phyloP scores from a whole-genome alignment of 2,113 vertebrate species.

The Craseonycteris thonglongyai region DNA sequence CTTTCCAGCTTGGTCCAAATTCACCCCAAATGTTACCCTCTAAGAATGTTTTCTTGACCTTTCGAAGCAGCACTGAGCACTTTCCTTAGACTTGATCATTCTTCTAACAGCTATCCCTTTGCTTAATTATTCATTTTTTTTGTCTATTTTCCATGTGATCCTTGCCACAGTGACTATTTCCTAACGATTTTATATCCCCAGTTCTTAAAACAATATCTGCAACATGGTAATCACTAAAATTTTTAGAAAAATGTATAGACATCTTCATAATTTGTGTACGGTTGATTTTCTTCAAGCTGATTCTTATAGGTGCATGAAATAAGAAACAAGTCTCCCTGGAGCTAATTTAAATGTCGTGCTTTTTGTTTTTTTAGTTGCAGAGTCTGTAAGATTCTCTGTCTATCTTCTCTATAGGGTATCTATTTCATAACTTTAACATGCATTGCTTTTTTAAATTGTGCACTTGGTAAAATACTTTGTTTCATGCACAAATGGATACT shows the following conservation, averaged over 20 bases:
- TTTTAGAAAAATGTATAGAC: background rate
- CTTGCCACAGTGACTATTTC: background rate
- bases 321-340: background rate
- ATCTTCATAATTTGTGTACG: background rate
- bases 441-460: constrained; percentile 34
- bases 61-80: background rate
- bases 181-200: background rate
- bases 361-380: background rate
- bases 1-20: background rate
- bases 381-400: background rate
- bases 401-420: background rate
- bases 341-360: background rate
- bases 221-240: background rate
- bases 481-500: constrained; percentile 4
- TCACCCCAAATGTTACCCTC: background rate
- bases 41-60: background rate
- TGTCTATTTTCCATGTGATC: background rate
- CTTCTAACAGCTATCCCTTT: background rate
- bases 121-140: background rate
- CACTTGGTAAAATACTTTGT: background rate
- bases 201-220: background rate
- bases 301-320: background rate
- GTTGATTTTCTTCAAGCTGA: background rate
- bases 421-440: background rate
- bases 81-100: background rate